Evolutionary conservation across 1,140 invertebrate species (phyloP).

Genomic region (Plutomurus gul): DNA sequence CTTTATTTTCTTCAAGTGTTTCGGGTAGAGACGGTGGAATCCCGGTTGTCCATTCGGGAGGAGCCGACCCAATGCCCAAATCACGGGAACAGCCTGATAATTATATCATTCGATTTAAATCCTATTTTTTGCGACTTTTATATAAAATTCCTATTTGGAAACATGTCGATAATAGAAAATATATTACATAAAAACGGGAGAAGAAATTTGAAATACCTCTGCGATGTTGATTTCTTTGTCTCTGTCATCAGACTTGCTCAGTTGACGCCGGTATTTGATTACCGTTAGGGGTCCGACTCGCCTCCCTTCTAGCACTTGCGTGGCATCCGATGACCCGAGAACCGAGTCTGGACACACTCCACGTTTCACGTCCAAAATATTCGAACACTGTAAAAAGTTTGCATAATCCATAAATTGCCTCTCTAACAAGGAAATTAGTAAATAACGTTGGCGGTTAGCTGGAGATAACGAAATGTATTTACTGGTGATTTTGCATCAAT

Average conservation of each 20-base stretch:
- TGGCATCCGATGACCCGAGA: constrained; percentile 62
- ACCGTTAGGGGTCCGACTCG: constrained; percentile 36
- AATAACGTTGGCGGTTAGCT: too few species aligned
- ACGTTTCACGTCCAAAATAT: constrained; percentile 79
- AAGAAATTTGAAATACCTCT: neutral
- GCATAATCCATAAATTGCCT: neutral
- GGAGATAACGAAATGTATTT: neutral
- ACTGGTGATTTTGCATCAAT: constrained; percentile 72
- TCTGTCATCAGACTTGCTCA: constrained; percentile 42
- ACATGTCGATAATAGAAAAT: neutral
- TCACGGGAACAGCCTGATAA: constrained; percentile 70
- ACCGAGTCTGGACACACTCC: constrained; percentile 82
- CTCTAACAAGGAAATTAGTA: too few species aligned
- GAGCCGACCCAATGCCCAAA: constrained; percentile 84
- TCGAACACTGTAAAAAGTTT: constrained; percentile 69
- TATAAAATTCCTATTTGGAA: neutral
- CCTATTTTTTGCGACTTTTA: neutral
- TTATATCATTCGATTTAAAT: neutral
- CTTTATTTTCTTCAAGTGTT: constrained; percentile 38
- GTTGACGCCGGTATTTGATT: constrained; percentile 50
- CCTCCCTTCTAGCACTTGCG: constrained; percentile 48
- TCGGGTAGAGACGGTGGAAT: constrained; percentile 76
- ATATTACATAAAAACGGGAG: neutral
- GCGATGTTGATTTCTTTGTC: constrained; percentile 45
- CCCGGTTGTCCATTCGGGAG: constrained; percentile 78